Evolutionary conservation across 2,113 vertebrate species (phyloP).

Genomic region (Sinosuthora webbiana): DNA sequence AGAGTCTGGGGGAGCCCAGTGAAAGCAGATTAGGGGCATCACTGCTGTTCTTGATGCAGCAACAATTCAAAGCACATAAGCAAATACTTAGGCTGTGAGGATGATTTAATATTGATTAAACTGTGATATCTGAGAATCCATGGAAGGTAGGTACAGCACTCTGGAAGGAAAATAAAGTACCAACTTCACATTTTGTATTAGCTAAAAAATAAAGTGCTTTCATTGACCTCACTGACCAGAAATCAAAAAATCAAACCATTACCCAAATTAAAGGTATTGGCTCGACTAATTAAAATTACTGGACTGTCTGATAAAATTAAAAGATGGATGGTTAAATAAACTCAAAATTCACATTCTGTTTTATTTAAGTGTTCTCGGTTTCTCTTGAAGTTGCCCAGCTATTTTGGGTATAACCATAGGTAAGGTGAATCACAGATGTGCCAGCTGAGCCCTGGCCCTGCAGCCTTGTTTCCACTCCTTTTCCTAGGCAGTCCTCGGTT

Average conservation of each 20-base stretch:
- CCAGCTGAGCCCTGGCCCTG: not conserved
- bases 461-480: not conserved
- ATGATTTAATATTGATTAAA: conserved; percentile 70
- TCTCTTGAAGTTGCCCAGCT: conserved; percentile 2
- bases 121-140: conserved; percentile 56
- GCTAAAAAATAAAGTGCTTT: conserved; percentile 23
- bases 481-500: not conserved
- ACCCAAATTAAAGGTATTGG: conserved; percentile 45
- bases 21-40: conserved; percentile 72
- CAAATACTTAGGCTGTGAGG: conserved; percentile 66
- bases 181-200: conserved; percentile 6
- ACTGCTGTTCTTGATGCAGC: conserved; percentile 45
- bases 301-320: not conserved
- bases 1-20: conserved; percentile 58
- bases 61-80: conserved; percentile 74
- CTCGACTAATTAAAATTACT: not conserved
- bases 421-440: not conserved
- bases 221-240: conserved; percentile 41
- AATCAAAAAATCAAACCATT: conserved; percentile 55
- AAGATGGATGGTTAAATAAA: not conserved
- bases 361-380: not conserved
- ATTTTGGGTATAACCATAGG: conserved; percentile 10
- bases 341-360: not conserved
- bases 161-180: conserved; percentile 40
- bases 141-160: conserved; percentile 44